Evolutionary conservation across 2,113 vertebrate species (phyloP), one percentile per base, ranked within the genome.

Genomic region (Myxocyprinus asiaticus): DNA sequence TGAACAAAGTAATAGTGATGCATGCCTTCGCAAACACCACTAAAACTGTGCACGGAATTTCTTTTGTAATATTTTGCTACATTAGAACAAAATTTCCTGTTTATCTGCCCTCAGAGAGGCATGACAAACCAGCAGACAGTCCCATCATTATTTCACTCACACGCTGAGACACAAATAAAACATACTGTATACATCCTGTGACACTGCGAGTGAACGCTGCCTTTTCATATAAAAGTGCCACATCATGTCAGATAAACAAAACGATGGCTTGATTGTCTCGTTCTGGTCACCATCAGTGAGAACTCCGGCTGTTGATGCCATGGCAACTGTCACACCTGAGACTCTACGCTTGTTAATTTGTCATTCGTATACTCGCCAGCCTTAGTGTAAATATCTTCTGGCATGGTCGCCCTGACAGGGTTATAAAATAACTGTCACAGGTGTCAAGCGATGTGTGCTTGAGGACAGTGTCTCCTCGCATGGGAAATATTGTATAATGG

Each of bases 391-490:
- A 75, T 72, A 66, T 58, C 12, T 45, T 61, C 48, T 61, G 67
- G 65, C 73, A 62, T 44, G 48, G 45, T 62, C 43, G 53, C 58
- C 67, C 72, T 75, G 79, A 65, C 82, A 69, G 63, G 9, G n/a
- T 71, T 67, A 63, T 81, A 45, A 84, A 78, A 78, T 58, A 81
- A 69, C 79, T 81, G 82, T 84, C 76, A 63, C 17, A 78, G 17
- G 17, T 69, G 69, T 73, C 64, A 65, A 73, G 66, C 5, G 43
- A 78, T 14, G 44, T 43, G 44, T 17, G 43, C 59, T 51, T 75
- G 8, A 63, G 68, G 17, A 79, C 77, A 44, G 59, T n/a, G 2
- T 51, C 47, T 14, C 42, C 55, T 15, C 2, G 9, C 56, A 50
- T 55, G 42, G 50, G 55, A 77, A 53, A 68, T 44, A 47, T 53